phyloP scores from a whole-genome alignment of 2,888 invertebrate species.

The Hirtodrosophila trivittata region DNA sequence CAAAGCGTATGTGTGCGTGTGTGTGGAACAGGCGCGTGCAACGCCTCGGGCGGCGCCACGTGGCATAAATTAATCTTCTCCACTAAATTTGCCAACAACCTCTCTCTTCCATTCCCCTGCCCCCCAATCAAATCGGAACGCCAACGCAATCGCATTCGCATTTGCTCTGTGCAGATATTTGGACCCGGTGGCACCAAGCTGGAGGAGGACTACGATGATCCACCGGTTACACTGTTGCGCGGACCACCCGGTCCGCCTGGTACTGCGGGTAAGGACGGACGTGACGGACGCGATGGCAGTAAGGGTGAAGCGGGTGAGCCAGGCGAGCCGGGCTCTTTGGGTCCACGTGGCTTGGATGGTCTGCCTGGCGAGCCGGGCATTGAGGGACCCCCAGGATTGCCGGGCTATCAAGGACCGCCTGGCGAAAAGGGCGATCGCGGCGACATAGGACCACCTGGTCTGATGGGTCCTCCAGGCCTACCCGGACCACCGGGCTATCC shows the following conservation, averaged over 20 bases:
- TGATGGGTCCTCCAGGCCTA: conserved; percentile 96
- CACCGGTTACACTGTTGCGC: conserved; percentile 85
- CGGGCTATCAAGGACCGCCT: conserved; percentile 92
- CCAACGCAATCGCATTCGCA: conserved; percentile 21
- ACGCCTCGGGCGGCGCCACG: conserved; percentile 62
- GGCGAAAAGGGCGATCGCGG: conserved; percentile 92
- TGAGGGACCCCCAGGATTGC: conserved; percentile 92
- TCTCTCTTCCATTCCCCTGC: conserved; percentile 32
- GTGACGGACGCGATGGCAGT: conserved; percentile 84
- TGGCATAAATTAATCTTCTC: conserved; percentile 70
- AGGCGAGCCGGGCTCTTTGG: conserved; percentile 91
- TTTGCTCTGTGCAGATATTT: conserved; percentile 78
- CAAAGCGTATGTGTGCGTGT: conserved; percentile 45
- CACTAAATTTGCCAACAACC: conserved; percentile 60
- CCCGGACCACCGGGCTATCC: conserved; percentile 94
- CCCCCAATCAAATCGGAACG: conserved; percentile 9
- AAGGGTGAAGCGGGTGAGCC: conserved; percentile 87
- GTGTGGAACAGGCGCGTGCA: conserved; percentile 56
- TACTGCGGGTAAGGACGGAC: conserved; percentile 81
- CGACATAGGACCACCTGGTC: conserved; percentile 95
- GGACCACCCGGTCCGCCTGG: conserved; percentile 89
- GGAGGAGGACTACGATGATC: conserved; percentile 84
- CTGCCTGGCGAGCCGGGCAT: conserved; percentile 91
- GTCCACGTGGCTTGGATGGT: conserved; percentile 90
- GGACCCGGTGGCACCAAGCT: conserved; percentile 83